Evolutionary conservation across 2,888 invertebrate species (phyloP).

Genomic region (Phorcus lineatus): DNA sequence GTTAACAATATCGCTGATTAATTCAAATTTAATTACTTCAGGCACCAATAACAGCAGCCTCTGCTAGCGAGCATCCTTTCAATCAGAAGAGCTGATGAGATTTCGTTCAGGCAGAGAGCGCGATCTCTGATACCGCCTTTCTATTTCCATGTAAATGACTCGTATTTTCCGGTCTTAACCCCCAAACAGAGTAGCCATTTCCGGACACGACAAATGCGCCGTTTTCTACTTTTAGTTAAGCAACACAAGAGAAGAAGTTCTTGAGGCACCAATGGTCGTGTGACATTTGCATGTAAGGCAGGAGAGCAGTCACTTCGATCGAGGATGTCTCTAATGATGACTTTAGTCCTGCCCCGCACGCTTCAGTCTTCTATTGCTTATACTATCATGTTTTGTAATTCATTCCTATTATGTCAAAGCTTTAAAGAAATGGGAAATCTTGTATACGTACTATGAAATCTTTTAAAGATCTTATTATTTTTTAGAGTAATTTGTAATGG

Average conservation of each 20-base stretch:
- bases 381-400: too few relatives aligned
- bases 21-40: conserved; percentile 68
- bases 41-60: conserved; percentile 35
- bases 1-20: conserved; percentile 61
- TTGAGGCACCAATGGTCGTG: background rate
- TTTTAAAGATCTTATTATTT: too few relatives aligned
- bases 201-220: conserved; percentile 26
- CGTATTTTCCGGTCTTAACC: conserved; percentile 16
- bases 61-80: conserved; percentile 8
- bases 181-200: conserved; percentile 16
- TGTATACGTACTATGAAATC: too few relatives aligned
- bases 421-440: too few relatives aligned
- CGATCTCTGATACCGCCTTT: conserved; percentile 28
- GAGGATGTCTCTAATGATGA: too few relatives aligned
- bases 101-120: conserved; percentile 1
- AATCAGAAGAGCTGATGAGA: conserved; percentile 10
- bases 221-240: conserved; percentile 19
- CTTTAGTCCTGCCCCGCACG: too few relatives aligned
- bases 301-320: too few relatives aligned
- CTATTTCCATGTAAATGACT: conserved; percentile 32
- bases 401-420: too few relatives aligned
- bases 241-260: background rate
- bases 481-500: too few relatives aligned
- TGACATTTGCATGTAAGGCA: too few relatives aligned
- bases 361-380: too few relatives aligned